phyloP scores from a whole-genome alignment of 2,113 vertebrate species.

The Tonatia bakeri region DNA sequence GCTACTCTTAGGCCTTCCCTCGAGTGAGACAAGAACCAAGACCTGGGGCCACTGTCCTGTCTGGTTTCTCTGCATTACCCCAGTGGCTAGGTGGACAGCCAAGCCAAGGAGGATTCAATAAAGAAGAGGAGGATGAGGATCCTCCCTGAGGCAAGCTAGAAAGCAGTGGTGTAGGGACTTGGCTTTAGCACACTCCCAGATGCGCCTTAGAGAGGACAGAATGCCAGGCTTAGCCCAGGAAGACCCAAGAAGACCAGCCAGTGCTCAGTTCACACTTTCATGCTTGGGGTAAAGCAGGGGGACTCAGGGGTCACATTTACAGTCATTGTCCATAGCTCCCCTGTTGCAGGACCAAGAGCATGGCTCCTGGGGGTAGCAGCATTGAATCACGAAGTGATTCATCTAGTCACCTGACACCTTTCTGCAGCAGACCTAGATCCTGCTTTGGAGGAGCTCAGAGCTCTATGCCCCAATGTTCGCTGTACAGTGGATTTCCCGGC shows the following conservation, averaged over 20 bases:
- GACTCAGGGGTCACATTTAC: neutral
- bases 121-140: neutral
- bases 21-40: neutral
- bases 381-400: neutral
- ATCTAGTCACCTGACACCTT: neutral
- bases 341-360: neutral
- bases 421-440: neutral
- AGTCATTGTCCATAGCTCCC: neutral
- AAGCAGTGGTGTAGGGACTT: neutral
- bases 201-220: neutral
- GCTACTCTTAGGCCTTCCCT: neutral
- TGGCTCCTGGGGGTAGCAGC: neutral
- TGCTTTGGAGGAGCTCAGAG: neutral
- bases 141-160: neutral
- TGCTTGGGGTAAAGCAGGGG: neutral
- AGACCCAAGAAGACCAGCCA: neutral
- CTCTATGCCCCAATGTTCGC: neutral
- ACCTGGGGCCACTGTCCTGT: neutral
- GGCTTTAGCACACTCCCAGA: neutral
- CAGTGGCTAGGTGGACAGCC: neutral
- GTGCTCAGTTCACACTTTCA: neutral
- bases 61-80: neutral
- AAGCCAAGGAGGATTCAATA: neutral
- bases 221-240: neutral
- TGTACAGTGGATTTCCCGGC: neutral